Evolutionary conservation across 2,113 vertebrate genomes (phyloP).

Genomic region (Meles meles): DNA sequence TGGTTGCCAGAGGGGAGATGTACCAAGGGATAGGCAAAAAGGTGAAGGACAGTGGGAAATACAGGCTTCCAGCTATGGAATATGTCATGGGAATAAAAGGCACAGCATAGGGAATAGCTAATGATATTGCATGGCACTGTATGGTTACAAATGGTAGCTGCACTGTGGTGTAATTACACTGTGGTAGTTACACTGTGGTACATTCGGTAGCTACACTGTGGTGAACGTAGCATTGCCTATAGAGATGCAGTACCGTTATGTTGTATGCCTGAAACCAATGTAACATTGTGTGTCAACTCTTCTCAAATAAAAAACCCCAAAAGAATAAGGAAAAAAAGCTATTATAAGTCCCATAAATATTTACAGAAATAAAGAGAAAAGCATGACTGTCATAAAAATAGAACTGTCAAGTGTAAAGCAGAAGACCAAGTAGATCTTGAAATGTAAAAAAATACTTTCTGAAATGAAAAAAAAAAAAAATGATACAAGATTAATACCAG

Average conservation of each 20-base stretch:
- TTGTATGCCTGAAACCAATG: not conserved
- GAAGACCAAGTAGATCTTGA: not conserved
- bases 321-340: not conserved
- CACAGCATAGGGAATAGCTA: not conserved
- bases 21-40: not conserved
- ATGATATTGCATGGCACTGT: not conserved
- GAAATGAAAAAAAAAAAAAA: not conserved
- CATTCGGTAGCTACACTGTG: not conserved
- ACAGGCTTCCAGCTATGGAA: not conserved
- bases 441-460: not conserved
- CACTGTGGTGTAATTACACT: not conserved
- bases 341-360: not conserved
- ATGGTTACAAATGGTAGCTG: not conserved
- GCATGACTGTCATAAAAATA: not conserved
- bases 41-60: not conserved
- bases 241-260: not conserved
- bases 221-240: not conserved
- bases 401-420: not conserved
- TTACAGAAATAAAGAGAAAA: not conserved
- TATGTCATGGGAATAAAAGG: not conserved
- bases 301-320: not conserved
- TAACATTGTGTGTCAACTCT: not conserved
- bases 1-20: not conserved
- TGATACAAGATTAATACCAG: not conserved
- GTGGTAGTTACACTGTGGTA: not conserved